phyloP scores from a whole-genome alignment of 1,140 invertebrate genomes.

The Amyelois transitella region DNA sequence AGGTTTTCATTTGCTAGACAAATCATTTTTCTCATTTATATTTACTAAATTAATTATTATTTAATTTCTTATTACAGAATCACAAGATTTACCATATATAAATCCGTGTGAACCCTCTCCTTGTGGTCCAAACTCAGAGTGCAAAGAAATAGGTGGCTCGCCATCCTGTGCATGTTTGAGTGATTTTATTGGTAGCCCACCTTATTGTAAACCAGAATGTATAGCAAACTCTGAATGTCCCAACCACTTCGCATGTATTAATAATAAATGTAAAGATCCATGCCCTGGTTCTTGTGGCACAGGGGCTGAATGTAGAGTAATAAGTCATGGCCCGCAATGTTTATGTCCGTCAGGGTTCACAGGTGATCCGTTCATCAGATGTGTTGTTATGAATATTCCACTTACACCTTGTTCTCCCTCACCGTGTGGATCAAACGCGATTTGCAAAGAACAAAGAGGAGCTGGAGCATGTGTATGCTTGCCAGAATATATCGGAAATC shows the following conservation, averaged over 20 bases:
- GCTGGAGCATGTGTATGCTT: slow-evolving; percentile 79
- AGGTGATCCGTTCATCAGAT: slow-evolving; percentile 78
- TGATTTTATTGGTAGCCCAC: slow-evolving; percentile 79
- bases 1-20: background rate
- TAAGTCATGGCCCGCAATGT: slow-evolving; percentile 81
- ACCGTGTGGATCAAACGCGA: slow-evolving; percentile 81
- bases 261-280: slow-evolving; percentile 83
- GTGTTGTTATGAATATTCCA: slow-evolving; percentile 63
- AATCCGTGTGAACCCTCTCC: slow-evolving; percentile 81
- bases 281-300: slow-evolving; percentile 83
- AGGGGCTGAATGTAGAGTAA: slow-evolving; percentile 79
- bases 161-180: slow-evolving; percentile 80
- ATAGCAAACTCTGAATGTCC: slow-evolving; percentile 83
- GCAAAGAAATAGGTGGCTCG: slow-evolving; percentile 77
- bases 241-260: slow-evolving; percentile 81
- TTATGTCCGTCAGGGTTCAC: slow-evolving; percentile 76
- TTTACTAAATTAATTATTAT: background rate
- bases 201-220: slow-evolving; percentile 84
- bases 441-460: slow-evolving; percentile 76
- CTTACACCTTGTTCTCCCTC: slow-evolving; percentile 78
- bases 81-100: slow-evolving; percentile 42
- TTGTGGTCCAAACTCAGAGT: slow-evolving; percentile 85
- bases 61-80: slow-evolving; percentile 32
- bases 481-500: slow-evolving; percentile 78
- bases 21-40: background rate